Percentiles rank a stretch among this genome's conserved stretches.
phyloP scores from a whole-genome alignment of 2,797 vertebrate genomes.

The Xenops minutus region DNA sequence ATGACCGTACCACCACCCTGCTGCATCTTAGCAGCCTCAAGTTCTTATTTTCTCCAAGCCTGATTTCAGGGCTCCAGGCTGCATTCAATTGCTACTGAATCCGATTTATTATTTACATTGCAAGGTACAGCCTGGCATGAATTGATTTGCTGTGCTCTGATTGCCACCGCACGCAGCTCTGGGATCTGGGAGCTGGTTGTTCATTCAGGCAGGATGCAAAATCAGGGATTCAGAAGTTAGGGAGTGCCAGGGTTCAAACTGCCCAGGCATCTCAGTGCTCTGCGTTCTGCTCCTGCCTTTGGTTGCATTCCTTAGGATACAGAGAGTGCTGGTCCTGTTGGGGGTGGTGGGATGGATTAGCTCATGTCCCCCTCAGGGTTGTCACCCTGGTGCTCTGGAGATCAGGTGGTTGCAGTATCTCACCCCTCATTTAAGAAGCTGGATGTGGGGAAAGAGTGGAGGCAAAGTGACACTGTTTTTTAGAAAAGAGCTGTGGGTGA shows the following conservation, averaged over 20 bases:
- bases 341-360: neutral
- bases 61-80: neutral
- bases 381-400: fast-evolving
- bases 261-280: fast-evolving
- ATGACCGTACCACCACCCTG: neutral
- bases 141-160: conserved; percentile 32
- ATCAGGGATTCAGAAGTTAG: neutral
- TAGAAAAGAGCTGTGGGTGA: fast-evolving
- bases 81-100: neutral
- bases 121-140: neutral
- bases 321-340: neutral
- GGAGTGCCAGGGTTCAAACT: neutral
- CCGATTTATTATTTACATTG: conserved; percentile 28
- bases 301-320: no score
- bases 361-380: no score
- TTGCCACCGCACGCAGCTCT: neutral
- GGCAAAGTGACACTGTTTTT: neutral
- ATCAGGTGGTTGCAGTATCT: neutral
- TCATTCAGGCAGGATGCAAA: neutral
- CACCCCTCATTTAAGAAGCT: fast-evolving
- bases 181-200: neutral
- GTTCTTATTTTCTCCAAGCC: neutral
- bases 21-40: neutral
- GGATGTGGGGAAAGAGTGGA: fast-evolving
- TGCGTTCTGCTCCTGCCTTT: no score